Conservation (phyloP, 2,797 vertebrate genomes). For the Takifugu rubripes region DNA sequence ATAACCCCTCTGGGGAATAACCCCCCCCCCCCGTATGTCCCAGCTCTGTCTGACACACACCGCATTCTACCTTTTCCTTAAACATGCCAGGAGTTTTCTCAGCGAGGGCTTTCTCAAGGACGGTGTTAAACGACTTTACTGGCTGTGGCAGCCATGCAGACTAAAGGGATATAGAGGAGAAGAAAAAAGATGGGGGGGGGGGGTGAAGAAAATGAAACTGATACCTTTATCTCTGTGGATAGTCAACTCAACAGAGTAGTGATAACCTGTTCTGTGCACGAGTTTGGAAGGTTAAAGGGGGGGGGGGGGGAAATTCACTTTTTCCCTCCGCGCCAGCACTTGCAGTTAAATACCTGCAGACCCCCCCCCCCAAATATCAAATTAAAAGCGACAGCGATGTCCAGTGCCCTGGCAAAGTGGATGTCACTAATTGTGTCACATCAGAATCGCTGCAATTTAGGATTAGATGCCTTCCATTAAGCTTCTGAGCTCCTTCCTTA, state of each 20-base stretch:
- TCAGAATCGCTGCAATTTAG: constrained; percentile 66
- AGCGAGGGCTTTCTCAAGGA: constrained; percentile 98
- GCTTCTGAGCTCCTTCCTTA: constrained; percentile 63
- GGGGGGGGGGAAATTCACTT: constrained; percentile 47
- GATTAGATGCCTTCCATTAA: constrained; percentile 74
- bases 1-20: constrained; percentile 90
- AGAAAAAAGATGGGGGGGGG: constrained; percentile 8
- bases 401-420: constrained; percentile 32
- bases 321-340: constrained; percentile 32
- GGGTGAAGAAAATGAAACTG: constrained; percentile 64
- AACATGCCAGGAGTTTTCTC: constrained; percentile 98
- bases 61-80: constrained; percentile 95
- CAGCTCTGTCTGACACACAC: constrained; percentile 91
- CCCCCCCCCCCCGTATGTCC: constrained; percentile 64
- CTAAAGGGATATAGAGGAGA: constrained; percentile 66
- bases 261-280: constrained; percentile 65
- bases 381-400: constrained; percentile 52
- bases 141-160: constrained; percentile 82
- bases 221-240: constrained; percentile 75
- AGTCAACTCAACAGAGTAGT: constrained; percentile 63
- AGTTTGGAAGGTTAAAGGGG: constrained; percentile 23
- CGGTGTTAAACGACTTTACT: constrained; percentile 96
- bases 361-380: constrained; percentile 18
- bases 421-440: constrained; percentile 68
- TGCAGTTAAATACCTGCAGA: constrained; percentile 42